Conservation (phyloP, 2,888 invertebrate genomes). For the Chorisops tibialis region DNA sequence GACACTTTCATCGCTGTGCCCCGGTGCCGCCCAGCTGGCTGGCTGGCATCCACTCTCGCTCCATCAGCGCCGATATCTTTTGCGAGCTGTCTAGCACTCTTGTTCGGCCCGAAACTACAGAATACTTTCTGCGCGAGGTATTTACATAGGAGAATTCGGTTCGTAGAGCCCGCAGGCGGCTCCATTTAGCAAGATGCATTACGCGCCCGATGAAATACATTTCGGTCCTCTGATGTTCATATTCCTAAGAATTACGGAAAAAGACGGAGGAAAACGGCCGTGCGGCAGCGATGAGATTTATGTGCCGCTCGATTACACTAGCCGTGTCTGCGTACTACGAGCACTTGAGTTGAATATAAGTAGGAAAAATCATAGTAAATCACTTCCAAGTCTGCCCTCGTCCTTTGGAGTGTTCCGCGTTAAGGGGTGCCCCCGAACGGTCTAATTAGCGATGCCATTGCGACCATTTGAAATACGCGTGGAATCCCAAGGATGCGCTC, state of each 20-base stretch:
- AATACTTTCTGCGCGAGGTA: not conserved
- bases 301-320: constrained; percentile 16
- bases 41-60: not conserved
- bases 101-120: constrained; percentile 8
- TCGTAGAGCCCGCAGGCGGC: not conserved
- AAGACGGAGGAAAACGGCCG: constrained; percentile 22
- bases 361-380: constrained; percentile 15
- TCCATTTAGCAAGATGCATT: no score
- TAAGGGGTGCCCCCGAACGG: constrained; percentile 19
- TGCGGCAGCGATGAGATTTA: constrained; percentile 28
- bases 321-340: not conserved
- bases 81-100: constrained; percentile 1
- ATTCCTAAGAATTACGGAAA: constrained; percentile 9
- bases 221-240: constrained; percentile 11
- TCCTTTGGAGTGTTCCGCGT: not conserved
- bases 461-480: constrained; percentile 5
- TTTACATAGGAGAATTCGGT: no score
- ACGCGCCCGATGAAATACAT: no score
- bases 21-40: constrained; percentile 29
- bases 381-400: constrained; percentile 20
- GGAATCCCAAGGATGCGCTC: constrained; percentile 4
- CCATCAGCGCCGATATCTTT: not conserved
- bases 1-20: constrained; percentile 33
- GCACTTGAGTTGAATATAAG: not conserved
- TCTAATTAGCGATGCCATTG: constrained; percentile 33